phyloP scores from a whole-genome alignment of 2,888 invertebrate species.

The Oscheius sp. region DNA sequence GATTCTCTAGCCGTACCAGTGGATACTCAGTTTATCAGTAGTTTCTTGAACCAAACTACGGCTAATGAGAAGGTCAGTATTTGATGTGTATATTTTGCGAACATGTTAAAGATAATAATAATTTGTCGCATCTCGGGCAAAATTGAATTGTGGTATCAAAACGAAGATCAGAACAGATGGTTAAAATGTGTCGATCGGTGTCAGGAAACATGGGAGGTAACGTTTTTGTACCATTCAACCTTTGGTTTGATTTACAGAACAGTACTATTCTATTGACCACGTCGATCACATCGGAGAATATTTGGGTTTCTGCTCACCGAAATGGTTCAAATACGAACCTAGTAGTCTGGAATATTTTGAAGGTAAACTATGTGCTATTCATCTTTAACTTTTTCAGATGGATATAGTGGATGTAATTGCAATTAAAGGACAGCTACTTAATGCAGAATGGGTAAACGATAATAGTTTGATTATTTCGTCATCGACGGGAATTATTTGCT shows the following conservation, averaged over 20 bases:
- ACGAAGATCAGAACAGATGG: constrained; percentile 8
- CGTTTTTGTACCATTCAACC: not conserved
- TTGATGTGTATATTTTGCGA: not conserved
- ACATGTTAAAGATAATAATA: constrained; percentile 14
- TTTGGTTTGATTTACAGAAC: not conserved
- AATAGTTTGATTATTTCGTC: constrained; percentile 12
- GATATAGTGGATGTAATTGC: constrained; percentile 20
- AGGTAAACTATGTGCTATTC: not conserved
- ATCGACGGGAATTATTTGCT: constrained; percentile 12
- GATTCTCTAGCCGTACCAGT: constrained; percentile 36
- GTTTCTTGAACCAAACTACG: not conserved
- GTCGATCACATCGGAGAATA: not conserved
- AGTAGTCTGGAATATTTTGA: constrained; percentile 18
- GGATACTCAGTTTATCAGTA: constrained; percentile 24
- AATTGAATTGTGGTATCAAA: constrained; percentile 23
- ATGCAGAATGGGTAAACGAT: constrained; percentile 20
- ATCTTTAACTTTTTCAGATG: constrained; percentile 31
- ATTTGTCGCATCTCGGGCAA: constrained; percentile 11
- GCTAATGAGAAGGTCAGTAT: constrained; percentile 17
- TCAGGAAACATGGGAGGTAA: constrained; percentile 28
- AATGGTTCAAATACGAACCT: not conserved
- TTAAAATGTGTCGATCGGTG: constrained; percentile 8
- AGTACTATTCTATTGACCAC: constrained; percentile 7
- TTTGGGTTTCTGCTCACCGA: constrained; percentile 32
- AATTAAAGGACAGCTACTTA: constrained; percentile 4